Evolutionary conservation across 2,113 vertebrate genomes (phyloP).

Genomic region (Corythoichthys intestinalis): DNA sequence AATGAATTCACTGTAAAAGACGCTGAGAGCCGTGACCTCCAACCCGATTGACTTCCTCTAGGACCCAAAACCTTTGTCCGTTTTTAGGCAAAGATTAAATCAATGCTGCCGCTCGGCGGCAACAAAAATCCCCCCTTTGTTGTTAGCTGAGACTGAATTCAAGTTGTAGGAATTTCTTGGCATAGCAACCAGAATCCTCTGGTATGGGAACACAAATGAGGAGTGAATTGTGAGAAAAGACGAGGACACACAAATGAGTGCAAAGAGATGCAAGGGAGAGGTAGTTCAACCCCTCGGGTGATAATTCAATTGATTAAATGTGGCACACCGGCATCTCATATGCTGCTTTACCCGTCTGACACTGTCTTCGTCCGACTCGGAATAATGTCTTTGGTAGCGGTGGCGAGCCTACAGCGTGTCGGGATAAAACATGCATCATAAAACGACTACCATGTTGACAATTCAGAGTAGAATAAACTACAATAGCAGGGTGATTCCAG

Average conservation of each 20-base stretch:
- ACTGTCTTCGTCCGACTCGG: slow-evolving; percentile 93
- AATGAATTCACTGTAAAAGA: background rate
- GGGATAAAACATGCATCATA: slow-evolving; percentile 54
- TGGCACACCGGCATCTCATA: slow-evolving; percentile 18
- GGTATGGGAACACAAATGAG: slow-evolving; percentile 33
- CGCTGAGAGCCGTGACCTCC: background rate
- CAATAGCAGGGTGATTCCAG: background rate
- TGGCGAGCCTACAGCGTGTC: slow-evolving; percentile 70
- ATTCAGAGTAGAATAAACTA: background rate
- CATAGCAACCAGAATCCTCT: slow-evolving; percentile 63
- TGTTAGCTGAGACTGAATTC: slow-evolving; percentile 35
- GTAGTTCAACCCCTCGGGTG: slow-evolving; percentile 13
- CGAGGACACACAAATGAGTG: slow-evolving; percentile 6
- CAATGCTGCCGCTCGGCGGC: slow-evolving; percentile 27
- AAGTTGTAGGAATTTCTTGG: background rate
- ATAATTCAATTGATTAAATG: slow-evolving; percentile 15
- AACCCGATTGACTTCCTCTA: background rate
- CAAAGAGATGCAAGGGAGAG: background rate
- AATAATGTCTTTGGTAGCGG: slow-evolving; percentile 72
- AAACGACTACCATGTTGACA: slow-evolving; percentile 11
- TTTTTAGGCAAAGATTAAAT: background rate
- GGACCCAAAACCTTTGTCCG: background rate
- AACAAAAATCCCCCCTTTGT: slow-evolving; percentile 65
- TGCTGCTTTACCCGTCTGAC: slow-evolving; percentile 84
- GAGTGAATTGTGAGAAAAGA: slow-evolving; percentile 1